Conservation (phyloP, 2,888 invertebrate species). For the Pyrrhosoma nymphula region DNA sequence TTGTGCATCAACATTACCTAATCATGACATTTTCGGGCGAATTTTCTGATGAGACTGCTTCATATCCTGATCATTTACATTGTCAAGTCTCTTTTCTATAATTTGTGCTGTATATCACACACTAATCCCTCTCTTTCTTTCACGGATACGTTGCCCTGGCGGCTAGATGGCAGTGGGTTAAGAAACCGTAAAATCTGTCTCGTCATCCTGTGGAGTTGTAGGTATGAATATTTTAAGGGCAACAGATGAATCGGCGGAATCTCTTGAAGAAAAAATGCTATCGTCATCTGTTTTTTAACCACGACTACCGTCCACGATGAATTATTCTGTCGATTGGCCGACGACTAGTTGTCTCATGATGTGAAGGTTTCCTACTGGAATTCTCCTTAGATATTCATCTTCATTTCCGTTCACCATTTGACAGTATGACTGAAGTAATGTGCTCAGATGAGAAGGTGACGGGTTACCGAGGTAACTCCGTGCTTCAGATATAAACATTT, state of each 20-base stretch:
- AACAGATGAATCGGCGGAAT: neutral
- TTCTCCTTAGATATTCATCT: neutral
- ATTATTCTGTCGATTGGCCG: neutral
- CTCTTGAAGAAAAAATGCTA: neutral
- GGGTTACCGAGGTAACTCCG: neutral
- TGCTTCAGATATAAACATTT: neutral
- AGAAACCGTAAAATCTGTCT: neutral
- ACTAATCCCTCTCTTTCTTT: neutral
- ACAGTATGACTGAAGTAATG: neutral
- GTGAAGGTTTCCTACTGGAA: neutral
- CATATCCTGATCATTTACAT: no score
- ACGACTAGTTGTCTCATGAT: neutral
- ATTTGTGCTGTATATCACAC: neutral
- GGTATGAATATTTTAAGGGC: neutral
- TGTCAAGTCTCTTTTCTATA: no score
- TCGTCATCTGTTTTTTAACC: neutral
- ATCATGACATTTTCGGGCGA: no score
- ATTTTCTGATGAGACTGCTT: no score
- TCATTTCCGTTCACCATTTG: neutral
- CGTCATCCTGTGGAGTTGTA: neutral
- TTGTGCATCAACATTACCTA: no score
- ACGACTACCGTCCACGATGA: neutral
- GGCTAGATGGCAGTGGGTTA: neutral
- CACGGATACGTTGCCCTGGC: neutral
- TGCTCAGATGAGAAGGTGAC: neutral